These are phyloP conservation scores for Lacanobia wlatinum DNA, from an alignment of 2,888 invertebrate genomes.

Conservation along the genomic window DNA sequence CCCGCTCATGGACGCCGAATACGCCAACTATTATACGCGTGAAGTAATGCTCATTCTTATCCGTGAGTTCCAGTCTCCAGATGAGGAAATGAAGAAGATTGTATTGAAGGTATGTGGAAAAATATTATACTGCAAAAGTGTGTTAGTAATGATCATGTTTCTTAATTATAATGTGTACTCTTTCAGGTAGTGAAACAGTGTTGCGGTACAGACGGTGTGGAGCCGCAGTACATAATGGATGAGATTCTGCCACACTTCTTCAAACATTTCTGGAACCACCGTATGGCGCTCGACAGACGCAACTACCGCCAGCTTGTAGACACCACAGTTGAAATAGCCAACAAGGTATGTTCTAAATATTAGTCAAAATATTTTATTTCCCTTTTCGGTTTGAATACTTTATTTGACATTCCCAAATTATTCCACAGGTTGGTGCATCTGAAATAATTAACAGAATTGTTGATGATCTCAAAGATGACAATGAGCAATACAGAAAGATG, in stretches of 20 bases:
- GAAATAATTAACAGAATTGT: conserved; percentile 99
- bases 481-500: conserved; percentile 99
- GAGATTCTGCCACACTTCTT: conserved; percentile 99
- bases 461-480: conserved; percentile 99
- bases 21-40: conserved; percentile 99
- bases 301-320: conserved; percentile 99
- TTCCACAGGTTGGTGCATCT: conserved; percentile 96
- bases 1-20: conserved; percentile 99
- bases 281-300: conserved; percentile 99
- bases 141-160: not conserved
- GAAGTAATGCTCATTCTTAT: conserved; percentile 99
- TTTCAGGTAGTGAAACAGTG: conserved; percentile 99
- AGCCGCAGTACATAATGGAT: conserved; percentile 99
- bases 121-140: not conserved
- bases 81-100: conserved; percentile 99
- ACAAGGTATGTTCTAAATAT: conserved; percentile 91
- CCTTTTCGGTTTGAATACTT: not conserved
- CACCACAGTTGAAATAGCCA: conserved; percentile 99
- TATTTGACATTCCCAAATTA: conserved; percentile 7
- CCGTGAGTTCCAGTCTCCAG: conserved; percentile 99
- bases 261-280: conserved; percentile 99
- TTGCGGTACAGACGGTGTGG: conserved; percentile 99
- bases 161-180: conserved; percentile 1
- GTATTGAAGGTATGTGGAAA: conserved; percentile 95
- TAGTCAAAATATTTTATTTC: not conserved